Percentiles rank a stretch among this genome's conserved stretches.
Conservation (phyloP, 2,888 invertebrate genomes). For the Mactromeris polynyma region DNA sequence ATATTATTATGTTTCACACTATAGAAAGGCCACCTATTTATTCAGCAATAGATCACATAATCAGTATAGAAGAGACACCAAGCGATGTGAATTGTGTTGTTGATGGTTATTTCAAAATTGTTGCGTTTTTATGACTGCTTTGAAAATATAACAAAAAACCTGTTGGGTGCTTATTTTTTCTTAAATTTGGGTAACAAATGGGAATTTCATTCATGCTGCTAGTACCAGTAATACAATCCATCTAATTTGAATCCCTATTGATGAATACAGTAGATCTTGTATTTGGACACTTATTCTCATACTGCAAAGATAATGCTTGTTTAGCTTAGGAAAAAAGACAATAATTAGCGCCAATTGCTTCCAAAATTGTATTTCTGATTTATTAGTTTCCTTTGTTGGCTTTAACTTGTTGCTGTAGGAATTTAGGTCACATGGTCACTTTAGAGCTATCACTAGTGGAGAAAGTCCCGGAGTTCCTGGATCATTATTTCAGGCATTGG, state of each 20-base stretch:
- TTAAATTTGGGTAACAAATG: not conserved
- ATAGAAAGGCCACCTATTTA: constrained; percentile 16
- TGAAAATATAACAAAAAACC: not conserved
- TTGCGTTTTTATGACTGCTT: not conserved
- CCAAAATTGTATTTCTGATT: too few relatives aligned
- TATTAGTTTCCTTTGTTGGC: too few relatives aligned
- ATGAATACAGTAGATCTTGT: not conserved
- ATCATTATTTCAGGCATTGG: too few relatives aligned
- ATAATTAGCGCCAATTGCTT: not conserved
- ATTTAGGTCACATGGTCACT: too few relatives aligned
- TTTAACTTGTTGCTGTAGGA: too few relatives aligned
- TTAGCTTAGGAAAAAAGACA: not conserved
- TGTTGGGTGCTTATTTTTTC: not conserved
- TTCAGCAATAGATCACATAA: not conserved
- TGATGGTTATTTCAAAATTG: not conserved
- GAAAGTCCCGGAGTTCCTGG: too few relatives aligned
- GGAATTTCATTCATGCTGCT: not conserved
- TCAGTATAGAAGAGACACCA: not conserved
- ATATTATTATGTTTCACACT: constrained; percentile 43
- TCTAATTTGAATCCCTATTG: not conserved
- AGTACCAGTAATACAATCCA: not conserved
- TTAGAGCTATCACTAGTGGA: too few relatives aligned
- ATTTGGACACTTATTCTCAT: not conserved
- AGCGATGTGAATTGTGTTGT: not conserved
- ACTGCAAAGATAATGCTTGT: not conserved